Evolutionary conservation across 2,888 invertebrate genomes (phyloP), one percentile per base, ranked within the genome.

Genomic region (Hyposoter dolosus): DNA sequence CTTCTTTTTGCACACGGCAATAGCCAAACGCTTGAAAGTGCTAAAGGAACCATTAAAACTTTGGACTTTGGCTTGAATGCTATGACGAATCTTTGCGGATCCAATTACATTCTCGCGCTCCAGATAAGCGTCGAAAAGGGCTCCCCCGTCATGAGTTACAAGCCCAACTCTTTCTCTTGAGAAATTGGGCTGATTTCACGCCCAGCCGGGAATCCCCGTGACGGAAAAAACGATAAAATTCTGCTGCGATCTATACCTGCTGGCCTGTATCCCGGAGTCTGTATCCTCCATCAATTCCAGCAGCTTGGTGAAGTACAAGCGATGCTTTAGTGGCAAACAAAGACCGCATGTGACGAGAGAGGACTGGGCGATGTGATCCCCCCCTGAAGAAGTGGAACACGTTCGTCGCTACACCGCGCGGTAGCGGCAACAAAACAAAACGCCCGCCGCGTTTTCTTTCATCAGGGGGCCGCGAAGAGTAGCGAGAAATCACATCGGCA

Each of bases 131-230:
- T 47, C 45, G 15, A 43, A 56, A 43, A 32, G 76, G 50, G 45
- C 12, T 45, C 47, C n/a, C 40, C 65, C 32, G 60, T 35, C n/a
- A 15, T 32, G 32, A 53, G 45, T 28, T 23, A 53, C 6, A 68
- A 23, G 43, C 32, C 66, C 19, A 28, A 71, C 75, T 53, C 56
- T 28, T 23, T 72, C 45, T 56, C 68, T 15, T 60, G 19, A 4
- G 81, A 76, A 77, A 76, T 65, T 77, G 35, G 35, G 35, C 71
- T 45, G 66, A 84, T 84, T 81, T 84, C 81, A 84, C 84, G 84
- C 50, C 53, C 15, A 79, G 19, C 40, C 56, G 50, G 53, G 50
- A 35, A 71, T 45, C 45, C n/a, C 53, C 76, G 71, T 81, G 60
- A 80, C 69, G 50, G 50, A 60, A 50, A 78, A 77, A 63, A 56